Percentiles rank a stretch among this genome's conserved stretches.
phyloP scores from a whole-genome alignment of 2,888 invertebrate genomes.

The Crioceris asparagi region DNA sequence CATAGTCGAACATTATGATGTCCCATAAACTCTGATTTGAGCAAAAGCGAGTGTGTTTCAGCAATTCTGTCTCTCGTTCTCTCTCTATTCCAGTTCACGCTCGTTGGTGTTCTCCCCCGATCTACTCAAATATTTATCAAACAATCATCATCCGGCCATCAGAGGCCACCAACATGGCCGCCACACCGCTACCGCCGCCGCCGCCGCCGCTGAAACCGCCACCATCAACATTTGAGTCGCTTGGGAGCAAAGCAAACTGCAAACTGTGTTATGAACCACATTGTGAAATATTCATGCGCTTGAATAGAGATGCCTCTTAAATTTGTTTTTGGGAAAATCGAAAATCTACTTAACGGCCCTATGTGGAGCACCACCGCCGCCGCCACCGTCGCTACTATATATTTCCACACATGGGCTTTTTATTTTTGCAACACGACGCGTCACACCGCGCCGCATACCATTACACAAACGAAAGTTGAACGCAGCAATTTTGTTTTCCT shows the following conservation, averaged over 20 bases:
- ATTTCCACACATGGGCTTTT: constrained; percentile 7
- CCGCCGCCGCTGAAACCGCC: no score
- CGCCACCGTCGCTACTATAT: constrained; percentile 9
- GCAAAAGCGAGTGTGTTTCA: constrained; percentile 31
- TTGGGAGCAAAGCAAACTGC: no score
- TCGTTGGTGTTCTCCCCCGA: no score
- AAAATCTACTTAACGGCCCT: constrained; percentile 20
- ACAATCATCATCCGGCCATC: constrained; percentile 43
- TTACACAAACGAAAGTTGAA: no score
- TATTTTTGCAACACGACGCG: no score
- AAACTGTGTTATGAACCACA: constrained; percentile 41
- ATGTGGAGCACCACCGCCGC: background rate
- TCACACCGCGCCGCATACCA: no score
- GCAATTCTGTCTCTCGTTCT: no score
- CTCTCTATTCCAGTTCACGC: no score
- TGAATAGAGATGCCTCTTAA: constrained; percentile 42
- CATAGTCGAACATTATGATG: constrained; percentile 40
- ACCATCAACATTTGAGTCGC: no score
- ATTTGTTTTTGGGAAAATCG: constrained; percentile 34
- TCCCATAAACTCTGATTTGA: constrained; percentile 42
- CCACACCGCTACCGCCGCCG: no score
- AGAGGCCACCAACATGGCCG: constrained; percentile 40
- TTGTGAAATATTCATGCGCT: constrained; percentile 41
- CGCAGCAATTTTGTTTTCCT: no score
- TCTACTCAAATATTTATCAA: constrained; percentile 40